Evolutionary conservation across 1,140 invertebrate genomes (phyloP).

Genomic region (Leptopilina clavipes): DNA sequence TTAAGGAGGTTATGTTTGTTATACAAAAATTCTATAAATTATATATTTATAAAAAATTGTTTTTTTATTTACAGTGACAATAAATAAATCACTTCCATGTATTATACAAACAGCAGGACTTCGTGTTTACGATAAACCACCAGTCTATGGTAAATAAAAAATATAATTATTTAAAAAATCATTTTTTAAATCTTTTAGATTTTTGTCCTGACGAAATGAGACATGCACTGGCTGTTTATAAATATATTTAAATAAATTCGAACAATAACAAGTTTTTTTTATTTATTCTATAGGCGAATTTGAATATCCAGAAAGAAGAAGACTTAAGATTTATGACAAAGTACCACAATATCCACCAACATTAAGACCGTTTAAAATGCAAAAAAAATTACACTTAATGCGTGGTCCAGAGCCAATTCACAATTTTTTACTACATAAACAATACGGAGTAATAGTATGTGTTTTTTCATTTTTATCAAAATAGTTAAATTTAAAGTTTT

Average conservation of each 20-base stretch:
- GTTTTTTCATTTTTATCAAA: constrained; percentile 44
- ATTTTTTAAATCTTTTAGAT: not conserved
- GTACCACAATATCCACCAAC: constrained; percentile 81
- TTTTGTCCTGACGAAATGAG: too few species aligned
- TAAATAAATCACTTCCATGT: not conserved
- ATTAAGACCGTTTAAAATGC: constrained; percentile 87
- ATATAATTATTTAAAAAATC: not conserved
- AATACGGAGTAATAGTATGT: constrained; percentile 92
- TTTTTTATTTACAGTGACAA: constrained; percentile 18
- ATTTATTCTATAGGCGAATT: constrained; percentile 77
- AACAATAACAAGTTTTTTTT: not conserved
- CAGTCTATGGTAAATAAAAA: not conserved
- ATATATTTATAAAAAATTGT: not conserved
- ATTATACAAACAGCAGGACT: constrained; percentile 3
- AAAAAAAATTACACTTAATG: constrained; percentile 87
- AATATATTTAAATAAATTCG: not conserved
- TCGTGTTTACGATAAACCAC: not conserved
- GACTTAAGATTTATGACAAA: constrained; percentile 81
- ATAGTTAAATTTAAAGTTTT: constrained; percentile 17
- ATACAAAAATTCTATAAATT: not conserved
- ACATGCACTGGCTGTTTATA: too few species aligned
- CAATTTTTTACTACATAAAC: constrained; percentile 88
- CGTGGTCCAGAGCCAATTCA: constrained; percentile 91
- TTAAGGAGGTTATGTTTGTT: not conserved
- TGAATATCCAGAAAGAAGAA: constrained; percentile 83